These are phyloP conservation scores for Aramus guarauna DNA, from an alignment of 2,113 vertebrate genomes.

Conservation along the genomic window DNA sequence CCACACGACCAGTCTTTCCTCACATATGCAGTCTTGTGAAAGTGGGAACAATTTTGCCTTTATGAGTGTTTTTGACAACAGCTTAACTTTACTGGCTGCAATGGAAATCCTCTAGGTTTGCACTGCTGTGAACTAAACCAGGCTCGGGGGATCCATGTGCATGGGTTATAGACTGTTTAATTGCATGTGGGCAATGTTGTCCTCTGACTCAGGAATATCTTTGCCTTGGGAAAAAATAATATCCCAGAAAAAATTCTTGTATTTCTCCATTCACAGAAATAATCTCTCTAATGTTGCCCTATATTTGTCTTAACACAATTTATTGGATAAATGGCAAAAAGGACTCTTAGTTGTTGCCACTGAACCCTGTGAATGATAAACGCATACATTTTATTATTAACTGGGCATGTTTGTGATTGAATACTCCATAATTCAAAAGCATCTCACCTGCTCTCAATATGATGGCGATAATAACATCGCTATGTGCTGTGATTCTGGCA, in stretches of 20 bases:
- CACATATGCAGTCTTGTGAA: fast-evolving
- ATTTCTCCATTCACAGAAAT: not conserved
- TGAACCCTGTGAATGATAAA: not conserved
- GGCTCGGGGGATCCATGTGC: not conserved
- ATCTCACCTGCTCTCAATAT: not conserved
- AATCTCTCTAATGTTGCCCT: not conserved
- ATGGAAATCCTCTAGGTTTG: not conserved
- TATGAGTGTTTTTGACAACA: not conserved
- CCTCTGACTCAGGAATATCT: slow-evolving; percentile 2
- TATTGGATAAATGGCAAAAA: not conserved
- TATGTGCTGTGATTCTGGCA: not conserved
- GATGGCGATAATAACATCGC: not conserved
- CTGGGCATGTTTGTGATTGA: not conserved
- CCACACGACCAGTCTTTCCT: not conserved
- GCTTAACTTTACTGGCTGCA: not conserved
- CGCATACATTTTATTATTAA: not conserved
- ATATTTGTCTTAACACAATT: not conserved
- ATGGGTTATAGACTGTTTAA: not conserved
- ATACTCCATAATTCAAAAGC: not conserved
- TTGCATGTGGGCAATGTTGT: not conserved
- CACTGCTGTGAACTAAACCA: not conserved
- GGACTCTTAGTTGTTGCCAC: not conserved
- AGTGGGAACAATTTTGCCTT: not conserved
- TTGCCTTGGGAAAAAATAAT: not conserved
- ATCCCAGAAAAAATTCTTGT: not conserved